Evolutionary conservation across 2,113 vertebrate genomes (phyloP).

Genomic region (Seriola rivoliana): DNA sequence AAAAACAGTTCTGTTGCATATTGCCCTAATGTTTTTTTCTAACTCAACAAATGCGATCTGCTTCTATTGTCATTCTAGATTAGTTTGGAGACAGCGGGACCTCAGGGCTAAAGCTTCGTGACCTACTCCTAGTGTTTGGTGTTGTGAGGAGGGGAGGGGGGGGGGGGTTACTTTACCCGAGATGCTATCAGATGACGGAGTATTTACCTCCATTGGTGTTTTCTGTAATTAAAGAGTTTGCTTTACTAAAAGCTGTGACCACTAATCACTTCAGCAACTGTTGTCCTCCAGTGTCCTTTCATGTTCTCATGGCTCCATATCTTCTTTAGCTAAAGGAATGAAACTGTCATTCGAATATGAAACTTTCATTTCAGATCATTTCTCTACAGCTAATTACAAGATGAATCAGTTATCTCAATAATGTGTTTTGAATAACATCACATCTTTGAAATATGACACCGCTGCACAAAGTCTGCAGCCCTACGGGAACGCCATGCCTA

Average conservation of each 20-base stretch:
- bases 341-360: conserved; percentile 14
- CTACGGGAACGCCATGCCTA: conserved; percentile 29
- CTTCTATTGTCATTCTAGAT: conserved; percentile 69
- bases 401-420: conserved; percentile 30
- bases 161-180: conserved; percentile 48
- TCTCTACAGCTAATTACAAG: conserved; percentile 43
- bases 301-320: conserved; percentile 44
- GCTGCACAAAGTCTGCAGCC: conserved; percentile 35
- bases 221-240: conserved; percentile 81
- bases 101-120: conserved; percentile 59
- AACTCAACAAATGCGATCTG: conserved; percentile 36
- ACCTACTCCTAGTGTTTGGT: conserved; percentile 57
- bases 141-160: conserved; percentile 24
- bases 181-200: conserved; percentile 82
- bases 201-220: conserved; percentile 77
- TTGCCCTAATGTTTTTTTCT: conserved; percentile 25
- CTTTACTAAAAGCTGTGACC: conserved; percentile 68
- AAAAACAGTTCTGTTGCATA: conserved; percentile 14
- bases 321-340: neutral
- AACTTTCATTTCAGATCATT: conserved; percentile 21
- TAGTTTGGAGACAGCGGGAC: conserved; percentile 52
- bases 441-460: conserved; percentile 74
- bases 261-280: conserved; percentile 73
- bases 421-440: conserved; percentile 34
- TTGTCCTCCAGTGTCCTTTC: conserved; percentile 58